These are phyloP conservation scores for Drosophila virilis DNA, from an alignment of 1,140 invertebrate species.

Conservation along the genomic window DNA sequence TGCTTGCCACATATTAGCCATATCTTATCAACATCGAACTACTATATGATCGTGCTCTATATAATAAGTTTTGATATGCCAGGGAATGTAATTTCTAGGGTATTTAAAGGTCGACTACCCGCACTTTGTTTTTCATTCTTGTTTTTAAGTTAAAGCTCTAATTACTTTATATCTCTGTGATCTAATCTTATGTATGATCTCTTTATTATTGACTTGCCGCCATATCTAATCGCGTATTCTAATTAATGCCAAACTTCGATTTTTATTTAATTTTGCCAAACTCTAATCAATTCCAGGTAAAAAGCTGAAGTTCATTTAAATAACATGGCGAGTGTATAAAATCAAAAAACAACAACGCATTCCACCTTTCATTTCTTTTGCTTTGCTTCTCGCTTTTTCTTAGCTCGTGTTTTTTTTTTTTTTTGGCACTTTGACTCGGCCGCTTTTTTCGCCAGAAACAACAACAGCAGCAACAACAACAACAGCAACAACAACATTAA, in stretches of 20 bases:
- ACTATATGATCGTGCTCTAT: too few relatives aligned
- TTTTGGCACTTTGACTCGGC: slow-evolving; percentile 60
- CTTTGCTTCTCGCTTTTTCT: slow-evolving; percentile 39
- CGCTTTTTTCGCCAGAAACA: slow-evolving; percentile 51
- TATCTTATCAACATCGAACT: too few relatives aligned
- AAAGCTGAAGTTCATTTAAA: slow-evolving; percentile 11
- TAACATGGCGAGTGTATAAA: background rate
- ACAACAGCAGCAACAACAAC: slow-evolving; percentile 33
- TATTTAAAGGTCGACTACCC: too few relatives aligned
- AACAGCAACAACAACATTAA: slow-evolving; percentile 34
- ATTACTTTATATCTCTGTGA: too few relatives aligned
- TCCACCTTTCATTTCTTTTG: slow-evolving; percentile 56
- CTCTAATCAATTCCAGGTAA: slow-evolving; percentile 13
- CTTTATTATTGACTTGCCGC: too few relatives aligned
- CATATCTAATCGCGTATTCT: background rate
- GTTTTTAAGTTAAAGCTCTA: too few relatives aligned
- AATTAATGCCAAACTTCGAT: background rate
- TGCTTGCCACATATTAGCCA: too few relatives aligned
- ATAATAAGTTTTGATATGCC: too few relatives aligned
- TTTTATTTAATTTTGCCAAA: background rate
- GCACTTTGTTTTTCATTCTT: too few relatives aligned
- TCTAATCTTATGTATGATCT: background rate
- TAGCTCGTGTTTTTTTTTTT: slow-evolving; percentile 25
- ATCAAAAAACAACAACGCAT: slow-evolving; percentile 13
- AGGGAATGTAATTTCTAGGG: too few relatives aligned